Evolutionary conservation across 1,140 invertebrate species (phyloP), one percentile per base, ranked within the genome.

Genomic region (Tetraneura akinire): DNA sequence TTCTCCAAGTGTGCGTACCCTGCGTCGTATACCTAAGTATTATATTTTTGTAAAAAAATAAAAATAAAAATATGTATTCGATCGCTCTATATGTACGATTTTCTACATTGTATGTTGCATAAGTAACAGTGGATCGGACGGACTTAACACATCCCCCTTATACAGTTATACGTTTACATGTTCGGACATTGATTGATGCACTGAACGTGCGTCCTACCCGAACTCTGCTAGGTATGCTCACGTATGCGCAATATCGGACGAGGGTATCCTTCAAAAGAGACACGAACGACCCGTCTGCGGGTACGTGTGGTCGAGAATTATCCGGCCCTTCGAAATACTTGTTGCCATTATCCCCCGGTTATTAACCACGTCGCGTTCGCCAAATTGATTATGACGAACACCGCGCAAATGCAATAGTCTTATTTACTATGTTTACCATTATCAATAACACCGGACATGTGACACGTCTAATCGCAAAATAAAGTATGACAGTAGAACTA

Each of bases 141-240:
- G 11, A 10, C 13, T 47, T 47, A 14, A 62, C 10, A 14, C 60
- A 62, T 62, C 26, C 60, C n/a, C n/a, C n/a, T n/a, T n/a, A n/a
- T n/a, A n/a, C n/a, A n/a, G n/a, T 62, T 29, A 62, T 11, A 62
- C 60, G 60, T 62, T 32, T 62, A 29, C n/a, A n/a, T 13, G 21
- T n/a, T 62, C 14, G 60, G 60, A 62, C 60, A 62, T 62, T 62
- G 60, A 62, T 62, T 62, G 60, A 62, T 62, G 21, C 9, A 11
- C 13, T 6, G 60, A 32, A 26, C 60, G 60, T 62, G 60, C 21
- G 26, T 26, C 26, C 26, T 2, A 62, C 23, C 26, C 14, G 23
- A 21, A n/a, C 53, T 55, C 11, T 55, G 53, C n/a, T n/a, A 47
- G 9, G 45, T 47, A 47, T 47, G 45, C 21, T 8, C 45, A 47